Percentiles rank a stretch among this genome's conserved stretches.
Conservation (phyloP, 2,113 vertebrate genomes). For the Lamprotornis superbus region DNA sequence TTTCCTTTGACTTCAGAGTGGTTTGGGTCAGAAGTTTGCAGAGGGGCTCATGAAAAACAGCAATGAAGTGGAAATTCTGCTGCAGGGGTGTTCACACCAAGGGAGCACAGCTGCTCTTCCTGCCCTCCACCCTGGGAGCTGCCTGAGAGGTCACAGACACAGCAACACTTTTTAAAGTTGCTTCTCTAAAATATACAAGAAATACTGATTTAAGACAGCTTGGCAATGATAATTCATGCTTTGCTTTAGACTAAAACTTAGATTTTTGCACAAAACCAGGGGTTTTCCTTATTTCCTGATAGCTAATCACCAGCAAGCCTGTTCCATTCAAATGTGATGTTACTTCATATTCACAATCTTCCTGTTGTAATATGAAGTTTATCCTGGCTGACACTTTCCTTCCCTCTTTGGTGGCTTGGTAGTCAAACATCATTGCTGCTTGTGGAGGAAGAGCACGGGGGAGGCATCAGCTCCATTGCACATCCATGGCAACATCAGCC, state of each 20-base stretch:
- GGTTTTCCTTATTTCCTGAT: conserved; percentile 7
- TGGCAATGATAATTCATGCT: not conserved
- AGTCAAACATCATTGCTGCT: not conserved
- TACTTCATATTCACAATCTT: conserved; percentile 38
- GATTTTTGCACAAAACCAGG: conserved; percentile 15
- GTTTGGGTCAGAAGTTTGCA: not conserved
- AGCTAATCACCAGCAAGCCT: conserved; percentile 54
- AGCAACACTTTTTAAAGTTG: not conserved
- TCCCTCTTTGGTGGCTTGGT: not conserved
- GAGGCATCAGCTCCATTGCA: not conserved
- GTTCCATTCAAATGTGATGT: conserved; percentile 30
- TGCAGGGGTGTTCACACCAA: not conserved
- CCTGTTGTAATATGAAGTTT: conserved; percentile 23
- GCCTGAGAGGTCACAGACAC: not conserved
- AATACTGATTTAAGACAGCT: not conserved
- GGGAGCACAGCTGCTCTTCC: not conserved
- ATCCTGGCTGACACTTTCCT: conserved; percentile 46
- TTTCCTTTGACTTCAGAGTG: not conserved
- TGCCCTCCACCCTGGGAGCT: not conserved
- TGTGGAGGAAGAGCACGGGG: not conserved
- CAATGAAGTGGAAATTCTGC: not conserved
- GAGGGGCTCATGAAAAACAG: not conserved
- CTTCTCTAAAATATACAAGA: not conserved
- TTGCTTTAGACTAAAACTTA: not conserved
- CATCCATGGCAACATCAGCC: not conserved